Evolutionary conservation across 2,888 invertebrate genomes (phyloP), one percentile per base, ranked within the genome.

Genomic region (Ferdinandea cuprea): DNA sequence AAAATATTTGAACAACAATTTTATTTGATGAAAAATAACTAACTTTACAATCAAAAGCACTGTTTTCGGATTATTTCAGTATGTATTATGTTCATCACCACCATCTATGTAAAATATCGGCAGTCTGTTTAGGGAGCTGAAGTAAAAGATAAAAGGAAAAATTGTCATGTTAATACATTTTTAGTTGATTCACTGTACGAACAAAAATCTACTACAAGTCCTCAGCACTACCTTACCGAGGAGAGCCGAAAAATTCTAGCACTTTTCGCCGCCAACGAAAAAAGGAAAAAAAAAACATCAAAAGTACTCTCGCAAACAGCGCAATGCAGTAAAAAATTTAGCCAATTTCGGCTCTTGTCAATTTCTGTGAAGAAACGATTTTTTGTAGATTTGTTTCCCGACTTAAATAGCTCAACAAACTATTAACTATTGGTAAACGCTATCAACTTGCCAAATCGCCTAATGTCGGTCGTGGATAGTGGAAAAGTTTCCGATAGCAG

Each of bases 401-500:
- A 17, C 35, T 68, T 61, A 9, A 11, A 35, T 40, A 40, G 19
- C n/a, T 28, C 8, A 54, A 46, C 30, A n/a, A 30, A 9, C 4
- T 30, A 44, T 46, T 28, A 17, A 25, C 13, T 19, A 61, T 46
- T 63, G 63, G 28, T 63, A 17, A 32, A 2, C n/a, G 9, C 30
- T 9, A 54, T 52, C 25, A 28, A 32, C 15, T 11, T 50, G 35
- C 28, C 46, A 56, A 56, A 21, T 56, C 28, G 63, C 40, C 58
- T 37, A 40, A 83, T 78, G 83, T 83, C 83, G 66, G 66, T 73
- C 44, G 63, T 42, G 35, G 83, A 83, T 58, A 78, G 78, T 58
- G 83, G 83, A 78, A 83, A 83, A 68, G 28, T 83, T 32, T 83
- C 78, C 30, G 83, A 83, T 21, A 78, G 83, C 72, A 73, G 76